Evolutionary conservation across 2,113 vertebrate genomes (phyloP).

Genomic region (Sminthopsis crassicaudata): DNA sequence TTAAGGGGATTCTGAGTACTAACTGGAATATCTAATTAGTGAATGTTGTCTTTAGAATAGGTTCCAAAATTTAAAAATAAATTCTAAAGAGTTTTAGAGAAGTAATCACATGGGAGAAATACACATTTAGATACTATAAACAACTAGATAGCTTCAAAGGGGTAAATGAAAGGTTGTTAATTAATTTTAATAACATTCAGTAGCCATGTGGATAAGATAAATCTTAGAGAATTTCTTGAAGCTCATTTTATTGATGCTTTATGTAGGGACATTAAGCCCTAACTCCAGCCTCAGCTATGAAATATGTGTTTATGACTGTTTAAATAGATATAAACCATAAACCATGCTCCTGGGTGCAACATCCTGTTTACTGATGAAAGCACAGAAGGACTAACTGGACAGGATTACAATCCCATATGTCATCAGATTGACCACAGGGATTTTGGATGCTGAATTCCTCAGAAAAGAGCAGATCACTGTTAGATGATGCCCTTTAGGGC

Average conservation of each 20-base stretch:
- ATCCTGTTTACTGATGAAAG: conserved; percentile 43
- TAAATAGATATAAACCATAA: conserved; percentile 15
- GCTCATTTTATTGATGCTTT: conserved; percentile 11
- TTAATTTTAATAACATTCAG: neutral
- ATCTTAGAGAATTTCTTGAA: neutral
- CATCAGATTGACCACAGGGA: neutral
- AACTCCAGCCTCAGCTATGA: conserved; percentile 7
- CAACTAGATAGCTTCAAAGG: neutral
- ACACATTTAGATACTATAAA: neutral
- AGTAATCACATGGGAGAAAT: neutral
- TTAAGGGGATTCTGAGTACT: neutral
- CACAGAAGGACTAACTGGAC: neutral
- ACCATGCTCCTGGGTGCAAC: conserved; percentile 24
- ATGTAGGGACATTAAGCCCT: neutral
- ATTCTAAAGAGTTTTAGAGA: neutral
- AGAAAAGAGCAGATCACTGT: neutral
- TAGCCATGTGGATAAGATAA: neutral
- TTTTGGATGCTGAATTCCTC: neutral
- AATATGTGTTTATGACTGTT: neutral
- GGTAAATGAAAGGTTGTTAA: neutral
- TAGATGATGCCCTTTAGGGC: neutral
- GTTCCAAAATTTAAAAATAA: neutral
- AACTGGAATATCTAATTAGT: neutral
- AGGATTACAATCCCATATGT: neutral
- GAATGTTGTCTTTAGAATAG: neutral